Evolutionary conservation across 2,888 invertebrate species (phyloP).

Genomic region (Aporophyla lueneburgensis): DNA sequence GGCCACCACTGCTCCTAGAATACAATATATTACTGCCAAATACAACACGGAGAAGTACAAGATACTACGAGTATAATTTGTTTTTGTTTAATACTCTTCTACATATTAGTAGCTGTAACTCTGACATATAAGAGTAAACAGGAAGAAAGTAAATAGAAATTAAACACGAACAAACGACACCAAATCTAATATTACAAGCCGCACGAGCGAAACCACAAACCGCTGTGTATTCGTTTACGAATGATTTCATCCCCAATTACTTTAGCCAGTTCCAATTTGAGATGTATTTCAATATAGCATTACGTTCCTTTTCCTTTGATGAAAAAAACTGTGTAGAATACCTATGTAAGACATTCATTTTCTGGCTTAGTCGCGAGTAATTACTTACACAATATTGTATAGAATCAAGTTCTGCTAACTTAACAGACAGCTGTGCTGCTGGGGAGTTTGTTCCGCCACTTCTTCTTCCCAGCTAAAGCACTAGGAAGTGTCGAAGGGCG

Average conservation of each 20-base stretch:
- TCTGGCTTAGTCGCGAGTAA: neutral
- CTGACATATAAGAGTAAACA: neutral
- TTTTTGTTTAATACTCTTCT: neutral
- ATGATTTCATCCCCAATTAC: conserved; percentile 34
- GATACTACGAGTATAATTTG: neutral
- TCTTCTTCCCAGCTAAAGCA: too few relatives aligned
- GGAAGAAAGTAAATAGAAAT: conserved; percentile 4
- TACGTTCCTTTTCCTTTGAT: neutral
- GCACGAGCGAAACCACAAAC: conserved; percentile 39
- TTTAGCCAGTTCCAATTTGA: conserved; percentile 6
- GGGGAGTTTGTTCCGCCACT: too few relatives aligned
- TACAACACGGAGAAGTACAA: neutral
- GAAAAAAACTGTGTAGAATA: neutral
- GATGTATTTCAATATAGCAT: neutral
- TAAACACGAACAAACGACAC: neutral
- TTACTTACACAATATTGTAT: too few relatives aligned
- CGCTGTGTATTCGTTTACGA: conserved; percentile 24
- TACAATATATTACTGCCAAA: neutral
- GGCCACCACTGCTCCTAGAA: too few relatives aligned
- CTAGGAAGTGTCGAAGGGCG: too few relatives aligned
- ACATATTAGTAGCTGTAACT: neutral
- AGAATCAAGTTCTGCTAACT: too few relatives aligned
- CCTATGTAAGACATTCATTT: neutral
- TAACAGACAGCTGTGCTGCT: too few relatives aligned
- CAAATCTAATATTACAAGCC: conserved; percentile 26